These are phyloP conservation scores for Oconnorella tubifera DNA, from an alignment of 2,888 invertebrate species.

Conservation along the genomic window DNA sequence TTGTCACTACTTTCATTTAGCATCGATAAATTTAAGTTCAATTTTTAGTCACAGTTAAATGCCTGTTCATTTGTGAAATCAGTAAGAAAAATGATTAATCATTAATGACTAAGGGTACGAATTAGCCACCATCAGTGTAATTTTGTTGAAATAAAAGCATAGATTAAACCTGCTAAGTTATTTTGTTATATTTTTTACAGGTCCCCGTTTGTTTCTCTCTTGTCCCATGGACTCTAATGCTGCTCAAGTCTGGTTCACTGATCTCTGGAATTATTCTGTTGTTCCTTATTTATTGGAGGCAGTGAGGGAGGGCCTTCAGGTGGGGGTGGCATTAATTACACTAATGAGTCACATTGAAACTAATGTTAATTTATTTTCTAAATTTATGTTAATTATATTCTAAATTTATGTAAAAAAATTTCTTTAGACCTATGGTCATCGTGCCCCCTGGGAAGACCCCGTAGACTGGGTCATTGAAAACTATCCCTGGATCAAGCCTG, in stretches of 20 bases:
- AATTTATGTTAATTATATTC: no score
- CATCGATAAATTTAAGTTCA: no score
- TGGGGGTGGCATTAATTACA: not conserved
- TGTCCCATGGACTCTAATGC: conserved; percentile 69
- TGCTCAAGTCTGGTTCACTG: conserved; percentile 91
- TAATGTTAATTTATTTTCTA: not conserved
- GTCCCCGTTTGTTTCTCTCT: conserved; percentile 67
- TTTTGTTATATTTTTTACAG: no score
- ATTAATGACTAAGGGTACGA: no score
- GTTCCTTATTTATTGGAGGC: conserved; percentile 93
- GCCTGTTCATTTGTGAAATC: no score
- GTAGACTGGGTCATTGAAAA: conserved; percentile 83
- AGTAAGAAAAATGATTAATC: no score
- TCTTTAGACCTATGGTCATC: conserved; percentile 57
- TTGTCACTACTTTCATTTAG: no score
- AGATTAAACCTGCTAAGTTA: no score
- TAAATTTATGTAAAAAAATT: no score
- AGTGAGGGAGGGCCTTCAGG: conserved; percentile 85
- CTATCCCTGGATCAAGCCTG: conserved; percentile 76
- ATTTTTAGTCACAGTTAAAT: no score
- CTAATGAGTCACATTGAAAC: not conserved
- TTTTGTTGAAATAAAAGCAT: no score
- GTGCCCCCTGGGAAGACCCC: conserved; percentile 91
- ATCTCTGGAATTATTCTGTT: conserved; percentile 96
- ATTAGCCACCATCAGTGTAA: no score